Evolutionary conservation across 2,113 vertebrate genomes (phyloP), one percentile per base, ranked within the genome.

Genomic region (Butastur rufipennis): DNA sequence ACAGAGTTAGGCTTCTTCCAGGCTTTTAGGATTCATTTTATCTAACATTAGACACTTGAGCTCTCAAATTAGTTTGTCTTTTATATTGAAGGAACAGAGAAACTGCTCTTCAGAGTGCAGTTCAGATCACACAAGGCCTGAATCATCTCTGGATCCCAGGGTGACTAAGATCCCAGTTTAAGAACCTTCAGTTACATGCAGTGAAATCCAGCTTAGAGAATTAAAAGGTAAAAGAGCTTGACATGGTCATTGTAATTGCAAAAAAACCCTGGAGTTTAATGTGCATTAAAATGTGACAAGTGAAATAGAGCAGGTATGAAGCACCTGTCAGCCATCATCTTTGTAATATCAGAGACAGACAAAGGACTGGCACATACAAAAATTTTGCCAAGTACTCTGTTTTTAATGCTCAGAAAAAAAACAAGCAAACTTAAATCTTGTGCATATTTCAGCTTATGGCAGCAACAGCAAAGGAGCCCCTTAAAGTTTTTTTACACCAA

Each of bases 171-270:
- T 61, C 13, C 25, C 40, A 25, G 23, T 40, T 61, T 53, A 72
- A 73, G 45, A 83, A 47, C 16, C 26, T 66, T 79, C 59, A 47
- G 31, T 67, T 66, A 40, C 1, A 1, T 27, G 31, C 25, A 53
- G 12, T 27, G 52, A 61, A 59, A 47, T 83, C 10, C 66, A 61
- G 45, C 45, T 93, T 31, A 42, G 40, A 40, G 67, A 73, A 80
- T 42, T 32, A 84, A 47, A 72, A 42, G 8, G 22, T 23, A 52
- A 43, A 27, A 66, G 29, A 79, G 25, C 17, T 58, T n/a, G 11
- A 79, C 53, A 72, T 0, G 2, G 16, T 32, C 7, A 2, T n/a
- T 2, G 1, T n/a, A 67, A 73, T 3, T 27, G 29, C 19, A 67
- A 74, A 66, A 78, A 50, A 47, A 10, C 4, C 20, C n/a, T 13